Conservation (phyloP, 35 echinoderm and acorn worm species). For the Acanthaster planci region DNA sequence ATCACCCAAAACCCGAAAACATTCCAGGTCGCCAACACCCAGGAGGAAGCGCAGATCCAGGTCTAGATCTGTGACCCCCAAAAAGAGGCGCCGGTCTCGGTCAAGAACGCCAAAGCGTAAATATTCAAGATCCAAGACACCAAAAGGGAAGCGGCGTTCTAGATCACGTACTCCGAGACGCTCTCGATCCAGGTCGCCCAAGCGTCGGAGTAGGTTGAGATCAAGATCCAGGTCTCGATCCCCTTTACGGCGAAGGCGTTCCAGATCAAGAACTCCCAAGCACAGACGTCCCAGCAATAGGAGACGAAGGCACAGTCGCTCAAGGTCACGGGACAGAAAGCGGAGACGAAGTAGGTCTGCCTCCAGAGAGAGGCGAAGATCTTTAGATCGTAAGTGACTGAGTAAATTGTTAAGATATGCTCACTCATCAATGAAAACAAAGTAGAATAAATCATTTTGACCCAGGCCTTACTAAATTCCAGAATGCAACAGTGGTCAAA, state of each 20-base stretch:
- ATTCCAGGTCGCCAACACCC: constrained; percentile 9
- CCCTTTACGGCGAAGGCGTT: neutral
- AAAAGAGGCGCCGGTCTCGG: neutral
- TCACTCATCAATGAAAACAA: too few relatives aligned
- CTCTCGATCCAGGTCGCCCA: constrained; percentile 25
- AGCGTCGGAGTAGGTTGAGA: neutral
- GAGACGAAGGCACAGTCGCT: constrained; percentile 22
- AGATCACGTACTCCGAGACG: constrained; percentile 23
- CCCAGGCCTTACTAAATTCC: too few relatives aligned
- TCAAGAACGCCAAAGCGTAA: constrained; percentile 28
- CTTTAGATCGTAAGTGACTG: neutral
- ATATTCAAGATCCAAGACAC: constrained; percentile 11
- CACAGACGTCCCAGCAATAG: constrained; percentile 4
- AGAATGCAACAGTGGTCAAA: too few relatives aligned
- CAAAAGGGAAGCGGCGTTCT: constrained; percentile 29
- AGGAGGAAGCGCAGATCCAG: neutral
- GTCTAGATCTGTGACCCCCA: neutral
- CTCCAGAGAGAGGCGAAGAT: constrained; percentile 11
- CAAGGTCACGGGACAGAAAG: neutral
- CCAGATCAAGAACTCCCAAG: neutral
- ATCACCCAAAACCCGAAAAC: neutral
- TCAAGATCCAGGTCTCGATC: constrained; percentile 29
- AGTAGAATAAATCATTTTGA: too few relatives aligned
- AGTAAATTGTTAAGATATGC: too few relatives aligned
- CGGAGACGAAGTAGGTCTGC: neutral